Percentiles rank a stretch among this genome's conserved stretches.
Conservation (phyloP, 2,797 vertebrate species). For the Podargus strigoides region DNA sequence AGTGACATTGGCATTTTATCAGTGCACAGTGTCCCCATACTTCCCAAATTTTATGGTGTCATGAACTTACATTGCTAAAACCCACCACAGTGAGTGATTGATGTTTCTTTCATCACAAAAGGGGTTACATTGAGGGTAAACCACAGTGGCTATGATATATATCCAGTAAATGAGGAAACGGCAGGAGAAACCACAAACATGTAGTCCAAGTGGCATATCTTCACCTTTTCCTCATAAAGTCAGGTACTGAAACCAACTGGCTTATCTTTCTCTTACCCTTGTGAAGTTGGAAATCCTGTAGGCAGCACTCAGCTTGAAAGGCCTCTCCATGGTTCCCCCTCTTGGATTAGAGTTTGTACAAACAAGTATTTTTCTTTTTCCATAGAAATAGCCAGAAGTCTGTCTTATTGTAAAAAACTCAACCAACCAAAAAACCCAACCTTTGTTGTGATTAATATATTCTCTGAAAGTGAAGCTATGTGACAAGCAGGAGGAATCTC, state of each 20-base stretch:
- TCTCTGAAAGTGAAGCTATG: background rate
- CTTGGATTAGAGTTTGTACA: background rate
- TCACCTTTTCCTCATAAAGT: slow-evolving; percentile 39
- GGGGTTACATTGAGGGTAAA: slow-evolving; percentile 16
- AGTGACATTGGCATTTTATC: slow-evolving; percentile 9
- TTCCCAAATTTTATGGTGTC: slow-evolving; percentile 32
- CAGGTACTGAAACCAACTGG: background rate
- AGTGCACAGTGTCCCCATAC: background rate
- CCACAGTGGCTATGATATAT: slow-evolving; percentile 44
- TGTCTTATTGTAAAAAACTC: background rate
- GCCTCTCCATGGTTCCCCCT: background rate
- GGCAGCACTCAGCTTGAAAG: background rate
- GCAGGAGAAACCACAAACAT: slow-evolving; percentile 35
- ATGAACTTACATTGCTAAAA: slow-evolving; percentile 28
- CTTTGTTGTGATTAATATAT: background rate
- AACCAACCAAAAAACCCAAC: background rate
- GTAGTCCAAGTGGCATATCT: slow-evolving; percentile 21
- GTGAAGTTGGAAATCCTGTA: slow-evolving; percentile 14
- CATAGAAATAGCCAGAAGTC: background rate
- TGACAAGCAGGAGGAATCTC: background rate
- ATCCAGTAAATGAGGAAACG: background rate
- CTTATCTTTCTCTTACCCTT: slow-evolving; percentile 30
- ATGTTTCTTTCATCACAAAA: slow-evolving; percentile 31
- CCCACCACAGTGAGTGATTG: slow-evolving; percentile 1
- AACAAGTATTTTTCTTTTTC: background rate